Percentiles rank a stretch among this genome's conserved stretches.
Conservation (phyloP, 1,140 invertebrate species). For the Solenopsis fugax region DNA sequence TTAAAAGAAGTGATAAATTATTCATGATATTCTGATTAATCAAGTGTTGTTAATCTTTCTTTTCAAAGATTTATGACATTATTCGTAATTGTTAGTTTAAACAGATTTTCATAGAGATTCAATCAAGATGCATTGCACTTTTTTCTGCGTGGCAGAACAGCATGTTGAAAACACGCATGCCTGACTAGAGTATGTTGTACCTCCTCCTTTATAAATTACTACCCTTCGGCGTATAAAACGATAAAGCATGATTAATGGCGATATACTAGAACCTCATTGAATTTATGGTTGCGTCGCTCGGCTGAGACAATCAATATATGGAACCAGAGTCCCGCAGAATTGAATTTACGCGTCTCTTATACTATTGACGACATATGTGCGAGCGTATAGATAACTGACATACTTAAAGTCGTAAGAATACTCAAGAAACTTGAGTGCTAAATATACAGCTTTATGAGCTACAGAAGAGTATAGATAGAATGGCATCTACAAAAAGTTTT, state of each 20-base stretch:
- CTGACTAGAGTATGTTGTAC: constrained; percentile 65
- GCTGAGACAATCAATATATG: constrained; percentile 60
- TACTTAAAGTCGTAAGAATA: neutral
- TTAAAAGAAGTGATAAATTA: constrained; percentile 51
- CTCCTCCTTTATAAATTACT: constrained; percentile 64
- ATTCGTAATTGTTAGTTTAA: constrained; percentile 63
- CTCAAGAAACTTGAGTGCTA: neutral
- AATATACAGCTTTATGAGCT: neutral
- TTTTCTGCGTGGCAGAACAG: constrained; percentile 43
- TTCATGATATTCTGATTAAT: constrained; percentile 46
- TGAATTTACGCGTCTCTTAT: constrained; percentile 47
- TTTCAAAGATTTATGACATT: constrained; percentile 58
- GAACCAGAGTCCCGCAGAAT: constrained; percentile 42
- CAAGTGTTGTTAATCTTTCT: constrained; percentile 27
- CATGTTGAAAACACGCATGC: constrained; percentile 61
- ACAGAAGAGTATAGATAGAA: neutral
- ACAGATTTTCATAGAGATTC: constrained; percentile 58
- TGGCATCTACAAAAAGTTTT: neutral
- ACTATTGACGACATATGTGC: constrained; percentile 42
- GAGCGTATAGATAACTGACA: constrained; percentile 4
- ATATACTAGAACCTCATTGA: constrained; percentile 59
- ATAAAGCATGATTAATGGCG: constrained; percentile 64
- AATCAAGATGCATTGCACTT: constrained; percentile 63
- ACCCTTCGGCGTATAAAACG: constrained; percentile 63
- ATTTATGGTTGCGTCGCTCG: constrained; percentile 56